A percentile compares a stretch with the other conserved stretches of the same genome.
Conservation (phyloP, 2,113 vertebrate species). For the Lagopus leucura region DNA sequence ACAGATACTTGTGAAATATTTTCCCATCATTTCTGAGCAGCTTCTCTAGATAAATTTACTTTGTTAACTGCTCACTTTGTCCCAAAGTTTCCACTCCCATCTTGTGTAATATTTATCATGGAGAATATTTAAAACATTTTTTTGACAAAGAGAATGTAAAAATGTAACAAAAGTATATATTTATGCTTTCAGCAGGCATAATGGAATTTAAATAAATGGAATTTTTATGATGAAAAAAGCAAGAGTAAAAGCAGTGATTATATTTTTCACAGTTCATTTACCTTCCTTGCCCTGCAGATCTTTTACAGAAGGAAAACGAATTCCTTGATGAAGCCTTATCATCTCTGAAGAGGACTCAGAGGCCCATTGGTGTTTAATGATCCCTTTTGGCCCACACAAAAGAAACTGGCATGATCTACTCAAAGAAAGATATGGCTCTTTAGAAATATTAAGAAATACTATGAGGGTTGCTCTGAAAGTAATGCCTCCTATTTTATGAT, state of each 20-base stretch:
- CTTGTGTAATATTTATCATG: conserved; percentile 47
- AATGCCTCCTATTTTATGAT: no score
- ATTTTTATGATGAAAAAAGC: conserved; percentile 80
- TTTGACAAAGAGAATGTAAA: conserved; percentile 51
- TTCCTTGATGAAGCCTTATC: conserved; percentile 79
- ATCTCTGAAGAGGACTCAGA: conserved; percentile 81
- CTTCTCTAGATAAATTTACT: conserved; percentile 1
- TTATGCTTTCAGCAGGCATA: conserved; percentile 78
- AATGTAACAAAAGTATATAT: conserved; percentile 75
- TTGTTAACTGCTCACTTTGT: conserved; percentile 53
- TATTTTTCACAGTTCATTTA: conserved; percentile 86
- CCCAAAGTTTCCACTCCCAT: conserved; percentile 22
- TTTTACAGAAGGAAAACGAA: conserved; percentile 79
- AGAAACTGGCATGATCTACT: conserved; percentile 83
- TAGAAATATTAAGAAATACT: conserved; percentile 77
- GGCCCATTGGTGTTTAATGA: conserved; percentile 88
- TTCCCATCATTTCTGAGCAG: not conserved
- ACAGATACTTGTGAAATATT: not conserved
- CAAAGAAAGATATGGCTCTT: conserved; percentile 72
- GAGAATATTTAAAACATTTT: conserved; percentile 54
- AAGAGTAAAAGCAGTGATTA: conserved; percentile 81
- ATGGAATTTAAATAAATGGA: conserved; percentile 82
- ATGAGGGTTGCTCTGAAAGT: not conserved
- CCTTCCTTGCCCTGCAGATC: conserved; percentile 83
- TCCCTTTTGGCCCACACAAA: conserved; percentile 84